A percentile compares a stretch with the other conserved stretches of the same genome.
Evolutionary conservation across 2,113 vertebrate genomes (phyloP).

Genomic region (Hippocampus comes): DNA sequence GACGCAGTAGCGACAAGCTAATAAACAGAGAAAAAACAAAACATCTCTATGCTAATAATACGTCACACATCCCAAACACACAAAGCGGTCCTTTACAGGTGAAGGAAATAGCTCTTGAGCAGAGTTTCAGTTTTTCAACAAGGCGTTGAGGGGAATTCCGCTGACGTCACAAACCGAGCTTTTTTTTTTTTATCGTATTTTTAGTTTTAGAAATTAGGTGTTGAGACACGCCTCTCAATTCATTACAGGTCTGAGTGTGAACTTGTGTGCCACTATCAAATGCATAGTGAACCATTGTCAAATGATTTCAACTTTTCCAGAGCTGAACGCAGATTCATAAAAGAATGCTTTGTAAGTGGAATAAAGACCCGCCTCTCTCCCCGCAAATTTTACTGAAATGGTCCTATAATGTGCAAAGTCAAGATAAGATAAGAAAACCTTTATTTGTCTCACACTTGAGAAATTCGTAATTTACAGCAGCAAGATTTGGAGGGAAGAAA

Average conservation of each 20-base stretch:
- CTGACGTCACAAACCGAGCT: background rate
- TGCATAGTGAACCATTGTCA: no score
- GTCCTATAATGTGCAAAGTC: no score
- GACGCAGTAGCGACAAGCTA: background rate
- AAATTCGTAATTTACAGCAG: no score
- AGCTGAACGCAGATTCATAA: background rate
- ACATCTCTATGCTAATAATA: background rate
- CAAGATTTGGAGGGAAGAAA: no score
- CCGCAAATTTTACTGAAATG: no score
- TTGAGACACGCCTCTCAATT: background rate
- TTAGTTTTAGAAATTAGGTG: background rate
- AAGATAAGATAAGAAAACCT: no score
- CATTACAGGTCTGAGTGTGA: background rate
- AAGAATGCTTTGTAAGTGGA: no score
- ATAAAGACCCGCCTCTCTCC: no score
- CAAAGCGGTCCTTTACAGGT: background rate
- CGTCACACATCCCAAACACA: background rate
- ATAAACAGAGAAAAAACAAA: background rate
- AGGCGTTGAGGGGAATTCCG: constrained; percentile 2
- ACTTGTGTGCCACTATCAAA: background rate
- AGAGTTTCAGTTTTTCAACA: background rate
- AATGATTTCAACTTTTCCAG: background rate
- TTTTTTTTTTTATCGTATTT: background rate
- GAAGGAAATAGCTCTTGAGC: background rate
- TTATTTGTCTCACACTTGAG: no score